Percentiles rank a stretch among this genome's conserved stretches.
Conservation (phyloP, 2,888 invertebrate species). For the Ennomos quercinarius region DNA sequence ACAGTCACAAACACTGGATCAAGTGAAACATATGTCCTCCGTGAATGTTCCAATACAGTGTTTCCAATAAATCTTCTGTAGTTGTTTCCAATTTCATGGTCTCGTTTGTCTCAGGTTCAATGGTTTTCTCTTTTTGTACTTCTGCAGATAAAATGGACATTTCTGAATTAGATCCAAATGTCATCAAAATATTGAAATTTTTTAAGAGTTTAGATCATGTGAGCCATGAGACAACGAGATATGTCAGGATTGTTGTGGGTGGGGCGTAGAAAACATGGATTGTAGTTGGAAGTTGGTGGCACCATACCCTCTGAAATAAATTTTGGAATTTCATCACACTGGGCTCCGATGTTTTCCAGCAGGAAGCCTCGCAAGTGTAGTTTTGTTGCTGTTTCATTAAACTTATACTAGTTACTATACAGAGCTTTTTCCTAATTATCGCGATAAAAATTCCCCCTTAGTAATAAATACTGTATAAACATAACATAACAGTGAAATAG, state of each 20-base stretch:
- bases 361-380: conserved; percentile 65
- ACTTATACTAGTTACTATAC: conserved; percentile 6
- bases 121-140: conserved; percentile 77
- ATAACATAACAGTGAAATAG: no score
- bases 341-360: conserved; percentile 56
- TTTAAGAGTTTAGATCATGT: conserved; percentile 82
- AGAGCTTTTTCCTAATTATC: no score
- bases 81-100: conserved; percentile 75
- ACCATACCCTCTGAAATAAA: conserved; percentile 85
- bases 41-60: conserved; percentile 87
- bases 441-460: no score
- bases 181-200: conserved; percentile 24
- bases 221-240: conserved; percentile 87
- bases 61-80: conserved; percentile 81
- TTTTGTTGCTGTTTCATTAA: conserved; percentile 74
- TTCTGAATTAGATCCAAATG: conserved; percentile 63
- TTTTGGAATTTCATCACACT: conserved; percentile 78
- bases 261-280: conserved; percentile 80
- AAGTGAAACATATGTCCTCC: conserved; percentile 87
- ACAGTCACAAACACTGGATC: conserved; percentile 68
- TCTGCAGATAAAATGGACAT: conserved; percentile 84
- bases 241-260: conserved; percentile 87
- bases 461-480: no score
- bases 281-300: conserved; percentile 78
- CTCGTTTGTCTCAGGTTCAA: conserved; percentile 81